Base-by-base conservation (phyloP, 2,888 invertebrate species). In the Periphyllus acericola region DNA sequence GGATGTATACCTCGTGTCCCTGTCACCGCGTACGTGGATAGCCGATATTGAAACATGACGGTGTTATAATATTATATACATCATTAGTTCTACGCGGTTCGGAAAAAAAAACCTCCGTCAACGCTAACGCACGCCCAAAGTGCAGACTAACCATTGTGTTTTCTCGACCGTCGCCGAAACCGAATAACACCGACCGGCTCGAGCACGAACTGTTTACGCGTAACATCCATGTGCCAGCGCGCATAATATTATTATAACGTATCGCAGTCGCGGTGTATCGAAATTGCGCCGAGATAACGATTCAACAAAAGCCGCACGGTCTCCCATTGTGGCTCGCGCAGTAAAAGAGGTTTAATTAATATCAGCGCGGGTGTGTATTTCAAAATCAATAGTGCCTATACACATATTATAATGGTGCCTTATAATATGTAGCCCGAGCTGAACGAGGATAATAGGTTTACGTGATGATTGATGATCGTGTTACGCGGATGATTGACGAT, bases 61-160 rank as follows among this genome's bases (percentile, higher is more conserved):
- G 3, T 46, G 14, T 3, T 36, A 6, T 36, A 36, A 36, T 46
- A 46, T n/a, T 11, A 46, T 46, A 3, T 46, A 46, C 46, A 46
- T 46, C 14, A 14, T 46, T 46, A 46, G 46, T 46, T 46, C 46
- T 9, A 46, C 46, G 9, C 9, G 11, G 9, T 8, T 1, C 1
- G 19, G 25, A 9, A 5, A 8, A 60, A 60, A 21, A 60, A 72
- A 71, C 25, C 46, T 46, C 3, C 6, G 14, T 14, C 46, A 46
- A 46, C 46, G 46, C 11, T 46, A 14, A 46, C 46, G 46, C 46
- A 14, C 46, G 14, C 1, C 14, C 14, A 46, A 46, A n/a, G n/a
- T n/a, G n/a, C n/a, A n/a, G n/a, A n/a, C n/a, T 71, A 82, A 72
- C 82, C 82, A 71, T 82, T 71, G 17, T 32, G 25, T 25, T 82